Conservation (phyloP, 2,113 vertebrate species). For the Arenaria interpres region DNA sequence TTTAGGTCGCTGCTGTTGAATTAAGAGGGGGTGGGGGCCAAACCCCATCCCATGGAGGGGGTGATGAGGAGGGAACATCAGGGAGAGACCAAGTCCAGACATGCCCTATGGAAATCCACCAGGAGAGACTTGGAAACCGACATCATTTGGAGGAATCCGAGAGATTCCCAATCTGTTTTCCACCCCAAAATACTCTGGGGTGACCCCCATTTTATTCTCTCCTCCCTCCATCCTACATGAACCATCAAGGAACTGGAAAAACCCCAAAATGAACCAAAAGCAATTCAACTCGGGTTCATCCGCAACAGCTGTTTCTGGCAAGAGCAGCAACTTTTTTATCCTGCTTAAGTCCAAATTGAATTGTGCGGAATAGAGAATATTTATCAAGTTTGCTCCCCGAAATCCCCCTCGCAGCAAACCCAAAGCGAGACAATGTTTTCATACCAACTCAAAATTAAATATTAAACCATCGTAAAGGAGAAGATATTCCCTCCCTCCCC, state of each 20-base stretch:
- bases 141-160: background rate
- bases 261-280: background rate
- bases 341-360: slow-evolving; percentile 1
- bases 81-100: background rate
- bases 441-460: background rate
- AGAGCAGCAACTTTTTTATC: background rate
- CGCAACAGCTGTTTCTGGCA: background rate
- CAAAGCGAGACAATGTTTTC: background rate
- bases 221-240: background rate
- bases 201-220: background rate
- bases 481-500: background rate
- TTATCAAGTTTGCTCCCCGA: background rate
- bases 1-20: background rate
- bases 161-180: background rate
- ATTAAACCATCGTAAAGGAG: background rate
- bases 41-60: background rate
- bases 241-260: background rate
- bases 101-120: background rate
- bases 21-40: fast-evolving
- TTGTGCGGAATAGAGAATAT: background rate
- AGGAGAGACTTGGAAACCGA: background rate
- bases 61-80: background rate
- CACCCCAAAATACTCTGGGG: background rate
- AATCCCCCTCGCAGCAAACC: background rate
- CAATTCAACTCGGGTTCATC: background rate